Conservation (phyloP, 2,888 invertebrate species). For the Limnephilus marmoratus region DNA sequence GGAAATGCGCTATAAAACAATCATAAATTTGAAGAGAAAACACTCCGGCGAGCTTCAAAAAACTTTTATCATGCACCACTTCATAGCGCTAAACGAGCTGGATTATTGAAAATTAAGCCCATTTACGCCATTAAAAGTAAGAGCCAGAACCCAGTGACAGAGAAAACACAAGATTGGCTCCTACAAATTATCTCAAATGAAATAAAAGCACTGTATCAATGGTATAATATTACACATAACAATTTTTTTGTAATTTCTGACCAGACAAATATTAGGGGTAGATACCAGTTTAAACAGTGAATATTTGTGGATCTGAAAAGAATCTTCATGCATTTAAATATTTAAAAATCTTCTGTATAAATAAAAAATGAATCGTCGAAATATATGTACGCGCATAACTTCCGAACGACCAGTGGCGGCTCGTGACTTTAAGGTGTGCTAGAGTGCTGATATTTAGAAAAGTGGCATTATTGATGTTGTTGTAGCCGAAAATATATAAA, state of each 20-base stretch:
- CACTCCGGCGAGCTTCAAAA: neutral
- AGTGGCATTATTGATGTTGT: too few species aligned
- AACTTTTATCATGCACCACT: constrained; percentile 9
- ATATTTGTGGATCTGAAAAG: neutral
- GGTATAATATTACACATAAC: too few species aligned
- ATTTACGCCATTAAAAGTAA: constrained; percentile 26
- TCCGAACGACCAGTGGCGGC: too few species aligned
- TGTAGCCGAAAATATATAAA: too few species aligned
- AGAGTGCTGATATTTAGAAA: too few species aligned
- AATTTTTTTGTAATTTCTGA: neutral
- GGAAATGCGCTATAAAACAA: neutral
- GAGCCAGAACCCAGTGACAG: neutral
- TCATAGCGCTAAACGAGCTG: constrained; percentile 16
- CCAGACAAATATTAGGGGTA: neutral
- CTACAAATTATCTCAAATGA: neutral
- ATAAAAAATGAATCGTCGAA: too few species aligned
- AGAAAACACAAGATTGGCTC: neutral
- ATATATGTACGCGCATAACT: too few species aligned
- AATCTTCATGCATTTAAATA: too few species aligned
- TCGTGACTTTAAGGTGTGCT: too few species aligned
- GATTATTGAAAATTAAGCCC: constrained; percentile 32
- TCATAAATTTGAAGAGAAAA: constrained; percentile 2
- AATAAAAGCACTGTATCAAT: neutral
- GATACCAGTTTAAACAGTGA: too few species aligned
- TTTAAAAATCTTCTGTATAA: too few species aligned